Evolutionary conservation across 1,140 invertebrate species (phyloP), one percentile per base, ranked within the genome.

Genomic region (Drosophila biarmipes): DNA sequence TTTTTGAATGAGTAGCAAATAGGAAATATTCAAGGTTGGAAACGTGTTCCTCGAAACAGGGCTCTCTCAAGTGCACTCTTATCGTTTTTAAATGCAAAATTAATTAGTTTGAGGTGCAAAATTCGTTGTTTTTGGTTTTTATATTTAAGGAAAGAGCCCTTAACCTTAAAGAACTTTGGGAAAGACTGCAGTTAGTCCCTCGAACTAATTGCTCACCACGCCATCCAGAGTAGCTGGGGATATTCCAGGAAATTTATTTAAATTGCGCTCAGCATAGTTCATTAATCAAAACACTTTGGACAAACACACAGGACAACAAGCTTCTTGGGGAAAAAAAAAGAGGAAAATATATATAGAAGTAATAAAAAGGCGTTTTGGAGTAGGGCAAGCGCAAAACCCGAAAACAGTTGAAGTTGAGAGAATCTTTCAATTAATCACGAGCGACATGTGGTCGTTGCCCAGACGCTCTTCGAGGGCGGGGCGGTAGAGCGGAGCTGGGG

Each of bases 381-480:
- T 19, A 45, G 61, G 43, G 48, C 38, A 69, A 73, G 66, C 54
- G 66, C 29, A 57, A 69, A 85, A 67, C 66, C 57, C 59, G 54
- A 76, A 68, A 76, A 56, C 72, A 75, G 73, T 75, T 67, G 72
- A 76, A 85, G 78, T 87, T 81, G 74, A 64, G 82, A 62, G 58
- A 89, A 89, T 73, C 78, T 79, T 79, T 87, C 75, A 87, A 87
- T 87, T 89, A 87, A 87, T 87, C 82, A 87, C 76, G 72, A 89
- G 84, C 82, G 82, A 87, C 82, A 87, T 87, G 82, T 89, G 82
- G 82, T 82, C 82, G 58, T 69, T 58, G 61, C 40, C 40, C 37
- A 69, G 15, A 40, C 43, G 58, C 29, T 46, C 35, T 42, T 5
- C 11, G 37, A 29, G 43, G 42, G 14, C 10, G 58, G 3, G 15